phyloP scores from a whole-genome alignment of 2,113 vertebrate species.

The Limnothrissa miodon region DNA sequence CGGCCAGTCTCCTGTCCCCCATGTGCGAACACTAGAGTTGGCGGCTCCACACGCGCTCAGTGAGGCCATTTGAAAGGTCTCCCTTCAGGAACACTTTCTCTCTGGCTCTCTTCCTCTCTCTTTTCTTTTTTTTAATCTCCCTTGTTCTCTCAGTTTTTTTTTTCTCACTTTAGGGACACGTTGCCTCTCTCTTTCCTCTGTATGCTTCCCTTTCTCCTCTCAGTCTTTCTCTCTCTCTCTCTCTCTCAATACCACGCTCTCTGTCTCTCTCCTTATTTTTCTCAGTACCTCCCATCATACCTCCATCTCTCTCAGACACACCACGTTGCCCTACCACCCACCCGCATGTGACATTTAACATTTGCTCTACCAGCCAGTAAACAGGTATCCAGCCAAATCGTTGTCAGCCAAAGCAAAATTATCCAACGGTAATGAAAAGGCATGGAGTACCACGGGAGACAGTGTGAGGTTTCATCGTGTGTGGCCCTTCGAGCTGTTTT shows the following conservation, averaged over 20 bases:
- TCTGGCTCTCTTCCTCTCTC: background rate
- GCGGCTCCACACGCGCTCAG: background rate
- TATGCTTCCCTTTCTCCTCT: no score
- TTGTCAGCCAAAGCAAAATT: background rate
- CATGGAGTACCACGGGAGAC: background rate
- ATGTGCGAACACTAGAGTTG: background rate
- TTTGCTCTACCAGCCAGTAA: background rate
- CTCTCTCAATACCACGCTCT: background rate
- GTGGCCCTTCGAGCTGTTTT: background rate
- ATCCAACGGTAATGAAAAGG: background rate
- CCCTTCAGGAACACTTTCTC: background rate
- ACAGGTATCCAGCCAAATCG: background rate
- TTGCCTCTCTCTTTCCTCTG: background rate
- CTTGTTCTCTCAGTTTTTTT: background rate
- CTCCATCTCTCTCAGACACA: background rate
- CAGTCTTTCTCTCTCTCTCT: background rate
- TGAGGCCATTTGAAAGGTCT: background rate
- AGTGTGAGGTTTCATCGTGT: background rate
- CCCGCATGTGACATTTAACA: background rate
- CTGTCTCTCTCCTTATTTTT: background rate
- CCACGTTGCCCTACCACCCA: background rate
- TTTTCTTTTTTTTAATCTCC: background rate
- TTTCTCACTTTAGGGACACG: background rate
- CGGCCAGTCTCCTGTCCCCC: background rate
- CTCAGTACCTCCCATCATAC: background rate